A percentile compares a stretch with the other conserved stretches of the same genome.
phyloP scores from a whole-genome alignment of 92 coral and sea anemone genomes.

The Zoanthus sansibaricus region DNA sequence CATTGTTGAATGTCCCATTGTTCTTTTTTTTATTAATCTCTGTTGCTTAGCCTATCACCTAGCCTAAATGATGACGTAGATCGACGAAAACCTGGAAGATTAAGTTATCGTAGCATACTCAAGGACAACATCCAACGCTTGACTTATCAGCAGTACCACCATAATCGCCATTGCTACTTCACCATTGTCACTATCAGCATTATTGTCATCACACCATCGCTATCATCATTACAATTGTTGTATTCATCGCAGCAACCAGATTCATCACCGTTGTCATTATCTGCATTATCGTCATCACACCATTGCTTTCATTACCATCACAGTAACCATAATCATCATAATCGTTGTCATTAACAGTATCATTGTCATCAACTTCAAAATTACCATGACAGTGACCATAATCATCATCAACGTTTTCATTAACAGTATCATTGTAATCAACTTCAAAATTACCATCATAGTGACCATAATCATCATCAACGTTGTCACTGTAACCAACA shows the following conservation, averaged over 20 bases:
- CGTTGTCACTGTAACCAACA: too few species aligned
- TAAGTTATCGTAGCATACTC: too few species aligned
- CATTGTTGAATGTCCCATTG: too few species aligned
- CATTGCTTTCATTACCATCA: neutral
- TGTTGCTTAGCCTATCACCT: neutral
- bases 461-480: too few species aligned
- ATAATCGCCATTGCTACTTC: neutral
- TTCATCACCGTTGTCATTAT: neutral
- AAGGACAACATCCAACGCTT: neutral
- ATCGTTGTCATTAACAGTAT: neutral
- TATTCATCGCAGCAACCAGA: neutral
- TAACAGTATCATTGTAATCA: too few species aligned
- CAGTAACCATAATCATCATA: too few species aligned
- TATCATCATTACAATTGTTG: neutral
- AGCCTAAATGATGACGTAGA: neutral
- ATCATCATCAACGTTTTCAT: neutral
- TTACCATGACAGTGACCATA: neutral
- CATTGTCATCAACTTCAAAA: neutral
- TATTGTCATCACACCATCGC: neutral
- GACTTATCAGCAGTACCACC: neutral
- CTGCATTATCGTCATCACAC: neutral
- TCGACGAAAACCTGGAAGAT: neutral
- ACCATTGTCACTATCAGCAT: neutral
- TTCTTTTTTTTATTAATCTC: too few species aligned
- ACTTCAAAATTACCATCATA: too few species aligned